Evolutionary conservation across 2,797 vertebrate species (phyloP).

Genomic region (Sciurus carolinensis): DNA sequence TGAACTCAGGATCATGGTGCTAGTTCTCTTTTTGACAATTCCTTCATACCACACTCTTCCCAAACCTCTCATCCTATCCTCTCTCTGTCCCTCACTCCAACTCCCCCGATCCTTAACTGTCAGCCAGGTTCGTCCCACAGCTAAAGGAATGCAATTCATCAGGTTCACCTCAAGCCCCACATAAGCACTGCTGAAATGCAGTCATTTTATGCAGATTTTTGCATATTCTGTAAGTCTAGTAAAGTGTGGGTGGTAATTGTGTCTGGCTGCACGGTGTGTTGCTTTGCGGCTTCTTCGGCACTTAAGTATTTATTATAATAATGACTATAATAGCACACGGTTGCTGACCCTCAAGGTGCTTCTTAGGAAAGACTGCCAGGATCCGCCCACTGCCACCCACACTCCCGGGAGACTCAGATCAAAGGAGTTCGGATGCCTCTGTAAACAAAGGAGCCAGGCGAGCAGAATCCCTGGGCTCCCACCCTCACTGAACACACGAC

Average conservation of each 20-base stretch:
- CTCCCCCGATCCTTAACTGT: not conserved
- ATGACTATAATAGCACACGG: conserved; percentile 52
- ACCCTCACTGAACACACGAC: not conserved
- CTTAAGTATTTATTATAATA: conserved; percentile 59
- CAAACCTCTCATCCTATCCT: not conserved
- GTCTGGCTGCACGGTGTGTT: not conserved
- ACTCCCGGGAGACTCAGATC: not conserved
- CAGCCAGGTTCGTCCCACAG: not conserved
- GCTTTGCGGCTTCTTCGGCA: not conserved
- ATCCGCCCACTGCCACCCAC: not conserved
- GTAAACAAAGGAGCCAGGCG: conserved; percentile 25
- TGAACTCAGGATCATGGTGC: not conserved
- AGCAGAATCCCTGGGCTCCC: conserved; percentile 40
- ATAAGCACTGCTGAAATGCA: not conserved
- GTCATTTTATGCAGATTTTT: conserved; percentile 1
- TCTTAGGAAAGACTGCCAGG: conserved; percentile 42
- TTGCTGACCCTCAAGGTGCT: conserved; percentile 58
- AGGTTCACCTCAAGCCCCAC: not conserved
- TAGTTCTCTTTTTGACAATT: not conserved
- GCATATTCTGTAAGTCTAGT: conserved; percentile 22
- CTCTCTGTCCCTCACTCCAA: not conserved
- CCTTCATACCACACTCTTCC: not conserved
- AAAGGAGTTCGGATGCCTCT: not conserved
- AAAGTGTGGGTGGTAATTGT: conserved; percentile 11
- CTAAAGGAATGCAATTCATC: not conserved